These are phyloP conservation scores for Ommatoiulus sabulosus DNA, from an alignment of 2,888 invertebrate genomes.

Conservation along the genomic window DNA sequence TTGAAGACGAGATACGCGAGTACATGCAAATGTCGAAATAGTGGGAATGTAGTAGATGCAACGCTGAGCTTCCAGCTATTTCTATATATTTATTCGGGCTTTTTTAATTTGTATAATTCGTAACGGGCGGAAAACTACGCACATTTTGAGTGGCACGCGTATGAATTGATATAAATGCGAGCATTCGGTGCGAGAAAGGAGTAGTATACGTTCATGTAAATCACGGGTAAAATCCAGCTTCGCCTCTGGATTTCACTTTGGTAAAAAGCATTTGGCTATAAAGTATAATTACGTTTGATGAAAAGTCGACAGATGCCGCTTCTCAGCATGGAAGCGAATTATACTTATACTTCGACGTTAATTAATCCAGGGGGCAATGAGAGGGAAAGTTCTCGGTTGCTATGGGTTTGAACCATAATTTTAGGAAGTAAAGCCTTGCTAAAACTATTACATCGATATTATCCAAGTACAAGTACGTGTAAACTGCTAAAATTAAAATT, in stretches of 20 bases:
- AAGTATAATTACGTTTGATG: background rate
- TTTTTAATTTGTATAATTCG: background rate
- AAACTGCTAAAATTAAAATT: background rate
- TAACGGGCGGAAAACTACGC: background rate
- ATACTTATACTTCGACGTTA: background rate
- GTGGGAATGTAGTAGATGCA: background rate
- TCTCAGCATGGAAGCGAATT: background rate
- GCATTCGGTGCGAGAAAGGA: background rate
- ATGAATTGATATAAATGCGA: conserved; percentile 5
- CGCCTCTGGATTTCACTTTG: background rate
- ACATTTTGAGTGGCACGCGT: background rate
- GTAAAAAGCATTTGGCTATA: conserved; percentile 31
- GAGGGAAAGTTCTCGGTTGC: background rate
- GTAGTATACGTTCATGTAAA: background rate
- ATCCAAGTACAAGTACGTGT: too few relatives aligned
- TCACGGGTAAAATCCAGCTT: background rate
- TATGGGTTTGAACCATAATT: background rate
- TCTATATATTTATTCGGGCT: background rate
- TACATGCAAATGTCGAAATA: too few relatives aligned
- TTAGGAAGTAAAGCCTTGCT: background rate
- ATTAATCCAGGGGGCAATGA: background rate
- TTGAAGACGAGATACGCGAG: background rate
- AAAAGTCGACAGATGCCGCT: background rate
- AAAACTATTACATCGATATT: background rate
- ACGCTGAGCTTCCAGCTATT: background rate